phyloP scores from a whole-genome alignment of 1,140 invertebrate species.

The Microplitis mediator region DNA sequence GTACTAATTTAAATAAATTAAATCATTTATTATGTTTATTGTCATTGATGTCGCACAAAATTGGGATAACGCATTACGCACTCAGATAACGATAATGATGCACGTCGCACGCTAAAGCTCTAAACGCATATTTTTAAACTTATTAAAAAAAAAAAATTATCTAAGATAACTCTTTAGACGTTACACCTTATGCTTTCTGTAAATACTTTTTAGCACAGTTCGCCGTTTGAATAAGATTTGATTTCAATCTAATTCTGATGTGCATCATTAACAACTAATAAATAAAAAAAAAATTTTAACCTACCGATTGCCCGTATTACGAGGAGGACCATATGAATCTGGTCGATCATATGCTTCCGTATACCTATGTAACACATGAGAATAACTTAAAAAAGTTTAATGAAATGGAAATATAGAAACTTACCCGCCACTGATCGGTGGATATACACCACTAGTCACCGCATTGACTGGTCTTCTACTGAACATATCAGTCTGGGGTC shows the following conservation, averaged over 20 bases:
- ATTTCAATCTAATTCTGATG: background rate
- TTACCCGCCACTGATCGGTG: conserved; percentile 56
- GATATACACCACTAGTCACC: conserved; percentile 56
- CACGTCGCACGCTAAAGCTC: too few species aligned
- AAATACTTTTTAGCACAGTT: background rate
- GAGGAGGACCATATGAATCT: conserved; percentile 56
- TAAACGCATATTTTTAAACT: too few species aligned
- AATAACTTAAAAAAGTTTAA: conserved; percentile 10
- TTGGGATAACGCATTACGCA: too few species aligned
- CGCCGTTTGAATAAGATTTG: background rate
- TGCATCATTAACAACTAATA: background rate
- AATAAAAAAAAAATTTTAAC: conserved; percentile 38
- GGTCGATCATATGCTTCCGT: conserved; percentile 58
- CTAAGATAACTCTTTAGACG: conserved; percentile 5
- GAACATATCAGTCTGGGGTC: conserved; percentile 60
- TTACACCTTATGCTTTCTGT: conserved; percentile 60
- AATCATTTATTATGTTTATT: too few species aligned
- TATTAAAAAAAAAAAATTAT: too few species aligned
- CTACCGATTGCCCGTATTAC: conserved; percentile 56
- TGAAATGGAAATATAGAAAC: conserved; percentile 28
- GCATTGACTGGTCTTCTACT: conserved; percentile 59
- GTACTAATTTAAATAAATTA: too few species aligned
- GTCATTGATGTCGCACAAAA: too few species aligned
- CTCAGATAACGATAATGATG: too few species aligned
- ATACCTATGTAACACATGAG: conserved; percentile 46